These are phyloP conservation scores for Tachina fera DNA, from an alignment of 2,888 invertebrate species.

Conservation along the genomic window DNA sequence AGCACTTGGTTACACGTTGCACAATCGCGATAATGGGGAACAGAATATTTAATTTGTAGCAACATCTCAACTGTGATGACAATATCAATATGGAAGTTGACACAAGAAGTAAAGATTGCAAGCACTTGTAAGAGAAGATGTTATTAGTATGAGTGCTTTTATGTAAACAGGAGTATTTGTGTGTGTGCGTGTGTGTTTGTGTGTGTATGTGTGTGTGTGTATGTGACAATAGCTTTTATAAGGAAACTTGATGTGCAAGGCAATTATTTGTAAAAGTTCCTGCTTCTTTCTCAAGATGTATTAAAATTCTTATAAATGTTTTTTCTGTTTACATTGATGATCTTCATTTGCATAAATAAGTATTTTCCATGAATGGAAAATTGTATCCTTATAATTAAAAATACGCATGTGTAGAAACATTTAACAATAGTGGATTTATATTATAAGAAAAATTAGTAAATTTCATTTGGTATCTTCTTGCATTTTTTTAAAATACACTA, in stretches of 20 bases:
- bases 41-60: slow-evolving; percentile 45
- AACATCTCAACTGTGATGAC: slow-evolving; percentile 36
- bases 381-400: too few relatives aligned
- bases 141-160: neutral
- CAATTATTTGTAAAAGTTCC: neutral
- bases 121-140: neutral
- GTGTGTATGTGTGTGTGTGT: neutral
- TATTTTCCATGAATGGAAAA: too few relatives aligned
- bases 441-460: too few relatives aligned
- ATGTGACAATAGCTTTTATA: neutral
- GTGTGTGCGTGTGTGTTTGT: neutral
- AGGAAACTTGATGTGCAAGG: neutral
- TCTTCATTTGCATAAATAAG: neutral
- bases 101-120: neutral
- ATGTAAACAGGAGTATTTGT: too few relatives aligned
- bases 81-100: slow-evolving; percentile 39
- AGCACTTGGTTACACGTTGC: slow-evolving; percentile 31
- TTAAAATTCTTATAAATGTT: neutral
- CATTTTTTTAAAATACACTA: too few relatives aligned
- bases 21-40: slow-evolving; percentile 43
- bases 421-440: too few relatives aligned
- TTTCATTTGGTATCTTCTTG: too few relatives aligned
- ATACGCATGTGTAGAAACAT: too few relatives aligned
- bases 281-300: too few relatives aligned
- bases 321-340: neutral